A percentile compares a stretch with the other conserved stretches of the same genome.
Conservation (phyloP, 2,113 vertebrate species). For the Phoenicopterus ruber region DNA sequence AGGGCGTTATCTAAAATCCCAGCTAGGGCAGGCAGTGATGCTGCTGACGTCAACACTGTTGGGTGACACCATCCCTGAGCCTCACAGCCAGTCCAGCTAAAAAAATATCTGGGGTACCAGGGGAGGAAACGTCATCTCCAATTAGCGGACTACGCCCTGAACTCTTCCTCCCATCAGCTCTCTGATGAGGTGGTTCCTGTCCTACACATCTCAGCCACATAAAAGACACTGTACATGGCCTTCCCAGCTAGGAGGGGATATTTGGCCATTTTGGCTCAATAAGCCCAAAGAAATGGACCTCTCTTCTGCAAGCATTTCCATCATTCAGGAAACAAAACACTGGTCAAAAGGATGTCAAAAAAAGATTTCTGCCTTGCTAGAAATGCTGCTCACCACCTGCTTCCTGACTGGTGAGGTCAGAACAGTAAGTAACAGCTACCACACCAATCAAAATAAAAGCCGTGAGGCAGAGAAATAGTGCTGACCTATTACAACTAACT, state of each 20-base stretch:
- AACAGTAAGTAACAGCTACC: neutral
- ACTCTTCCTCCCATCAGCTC: neutral
- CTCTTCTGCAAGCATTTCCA: neutral
- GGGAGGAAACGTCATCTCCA: accelerated
- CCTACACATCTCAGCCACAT: neutral
- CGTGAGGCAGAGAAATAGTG: neutral
- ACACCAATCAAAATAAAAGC: neutral
- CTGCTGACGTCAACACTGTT: neutral
- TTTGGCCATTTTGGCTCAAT: neutral
- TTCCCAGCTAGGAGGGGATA: neutral
- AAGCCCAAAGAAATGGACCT: neutral
- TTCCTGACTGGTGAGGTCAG: neutral
- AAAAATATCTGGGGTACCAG: neutral
- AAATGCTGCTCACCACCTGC: neutral
- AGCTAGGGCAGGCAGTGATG: neutral
- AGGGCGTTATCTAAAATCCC: neutral
- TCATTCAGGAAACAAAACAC: neutral
- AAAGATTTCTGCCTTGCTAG: neutral
- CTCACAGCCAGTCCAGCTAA: neutral
- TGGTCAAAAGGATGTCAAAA: neutral
- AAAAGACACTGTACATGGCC: neutral
- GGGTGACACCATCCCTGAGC: neutral
- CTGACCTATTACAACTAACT: neutral
- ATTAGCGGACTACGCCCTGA: accelerated
- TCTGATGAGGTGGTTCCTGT: neutral